Evolutionary conservation across 2,888 invertebrate species (phyloP).

Genomic region (Punctoribates punctum): DNA sequence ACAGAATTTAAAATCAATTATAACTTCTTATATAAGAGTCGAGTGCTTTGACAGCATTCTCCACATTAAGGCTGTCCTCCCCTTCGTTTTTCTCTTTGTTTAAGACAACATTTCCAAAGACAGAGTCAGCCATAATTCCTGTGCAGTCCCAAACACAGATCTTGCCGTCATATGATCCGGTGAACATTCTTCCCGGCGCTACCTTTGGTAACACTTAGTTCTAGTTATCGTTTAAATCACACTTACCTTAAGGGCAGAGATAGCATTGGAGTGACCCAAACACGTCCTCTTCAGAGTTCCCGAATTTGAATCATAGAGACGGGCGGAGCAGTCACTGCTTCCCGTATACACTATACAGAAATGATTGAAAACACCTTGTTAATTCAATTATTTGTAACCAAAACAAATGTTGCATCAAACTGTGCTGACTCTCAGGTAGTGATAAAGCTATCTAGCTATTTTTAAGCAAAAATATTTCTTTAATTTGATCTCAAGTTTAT

Average conservation of each 20-base stretch:
- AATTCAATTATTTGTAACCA: no score
- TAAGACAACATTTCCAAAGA: constrained; percentile 45
- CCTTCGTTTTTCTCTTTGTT: constrained; percentile 41
- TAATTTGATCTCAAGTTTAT: no score
- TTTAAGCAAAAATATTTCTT: no score
- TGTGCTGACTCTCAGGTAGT: no score
- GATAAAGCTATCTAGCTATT: no score
- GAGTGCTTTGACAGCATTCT: constrained; percentile 47
- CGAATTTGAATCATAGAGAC: constrained; percentile 56
- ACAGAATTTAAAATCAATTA: background rate
- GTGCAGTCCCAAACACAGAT: constrained; percentile 54
- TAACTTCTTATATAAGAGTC: constrained; percentile 47
- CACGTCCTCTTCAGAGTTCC: constrained; percentile 53
- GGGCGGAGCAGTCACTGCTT: constrained; percentile 54
- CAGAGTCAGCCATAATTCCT: constrained; percentile 50
- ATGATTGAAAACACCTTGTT: no score
- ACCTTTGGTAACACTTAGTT: constrained; percentile 50
- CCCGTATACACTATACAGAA: constrained; percentile 55
- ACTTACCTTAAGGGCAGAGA: constrained; percentile 54
- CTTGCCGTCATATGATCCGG: constrained; percentile 55
- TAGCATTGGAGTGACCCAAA: constrained; percentile 53
- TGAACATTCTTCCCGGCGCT: constrained; percentile 54
- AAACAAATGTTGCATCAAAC: no score
- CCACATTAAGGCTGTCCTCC: constrained; percentile 45
- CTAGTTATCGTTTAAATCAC: no score